Base-by-base conservation (phyloP, 2,113 vertebrate species). In the Struthidea cinerea region DNA sequence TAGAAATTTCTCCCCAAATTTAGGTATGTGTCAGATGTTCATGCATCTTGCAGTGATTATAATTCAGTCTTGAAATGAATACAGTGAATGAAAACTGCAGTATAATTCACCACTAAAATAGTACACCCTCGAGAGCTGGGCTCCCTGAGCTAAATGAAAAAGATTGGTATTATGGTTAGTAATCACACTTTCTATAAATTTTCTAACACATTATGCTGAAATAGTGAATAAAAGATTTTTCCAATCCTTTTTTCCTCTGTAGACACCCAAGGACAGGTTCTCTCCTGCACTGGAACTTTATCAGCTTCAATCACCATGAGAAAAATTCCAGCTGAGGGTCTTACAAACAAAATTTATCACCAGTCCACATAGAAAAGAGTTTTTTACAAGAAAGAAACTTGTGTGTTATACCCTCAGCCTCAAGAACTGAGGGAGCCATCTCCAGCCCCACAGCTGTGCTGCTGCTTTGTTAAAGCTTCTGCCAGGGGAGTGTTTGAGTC, bases 21-120 rank as follows among this genome's bases (percentile, higher is more conserved):
- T 64, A 93, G 63, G 53, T 82, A 32, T 52, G 13, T 82, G 65
- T 96, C 87, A 91, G 78, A 67, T 81, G 35, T 82, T 89, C 37
- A 3, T 64, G 52, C 70, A 68, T 82, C 81, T 93, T 94, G 94
- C 57, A 91, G 49, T 75, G 69, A 75, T 92, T 94, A 88, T 73
- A 89, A 86, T 50, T 82, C 91, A 85, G 33, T 64, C 70, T 77
- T 89, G 81, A 90, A 88, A 92, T 90, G 13, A 87, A 67, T 75
- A 84, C n/a, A 71, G 39, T 71, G 28, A 64, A 87, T 79, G 56
- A 84, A 87, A 78, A 59, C 44, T 82, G 44, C 27, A 89, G 11
- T 91, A 50, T 42, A 89, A 55, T 84, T 93, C 65, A 68, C 23
- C 44, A 77, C 69, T 75, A 82, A 84, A 94, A 70, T 21, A 64